Conservation (phyloP, 2,888 invertebrate genomes). For the Chromoteleia sp. region DNA sequence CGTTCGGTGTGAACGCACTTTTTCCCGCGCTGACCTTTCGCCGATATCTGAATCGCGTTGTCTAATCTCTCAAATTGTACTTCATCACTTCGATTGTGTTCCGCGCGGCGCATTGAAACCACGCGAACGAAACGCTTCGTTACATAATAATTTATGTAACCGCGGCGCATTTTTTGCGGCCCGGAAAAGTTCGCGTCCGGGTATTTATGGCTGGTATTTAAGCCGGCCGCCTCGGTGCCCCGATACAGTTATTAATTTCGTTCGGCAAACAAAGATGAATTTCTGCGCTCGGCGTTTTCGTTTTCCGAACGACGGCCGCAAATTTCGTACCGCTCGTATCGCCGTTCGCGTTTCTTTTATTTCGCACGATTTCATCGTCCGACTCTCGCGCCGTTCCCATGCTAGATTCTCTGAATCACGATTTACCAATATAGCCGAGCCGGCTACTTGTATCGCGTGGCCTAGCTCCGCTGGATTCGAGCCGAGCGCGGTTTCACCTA, state of each 20-base stretch:
- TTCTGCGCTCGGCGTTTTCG: constrained; percentile 9
- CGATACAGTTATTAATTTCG: constrained; percentile 51
- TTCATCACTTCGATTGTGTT: constrained; percentile 55
- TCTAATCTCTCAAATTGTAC: constrained; percentile 58
- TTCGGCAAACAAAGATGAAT: constrained; percentile 32
- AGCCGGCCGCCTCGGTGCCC: neutral
- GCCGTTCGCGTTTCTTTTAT: constrained; percentile 36
- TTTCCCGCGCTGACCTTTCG: constrained; percentile 35
- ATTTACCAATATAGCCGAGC: constrained; percentile 43
- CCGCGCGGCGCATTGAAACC: constrained; percentile 7
- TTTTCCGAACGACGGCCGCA: neutral
- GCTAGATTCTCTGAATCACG: constrained; percentile 58
- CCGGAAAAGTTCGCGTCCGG: constrained; percentile 41
- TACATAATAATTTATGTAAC: constrained; percentile 63
- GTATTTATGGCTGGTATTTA: constrained; percentile 53
- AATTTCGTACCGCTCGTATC: constrained; percentile 26
- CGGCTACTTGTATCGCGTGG: constrained; percentile 41
- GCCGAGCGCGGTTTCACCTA: constrained; percentile 51
- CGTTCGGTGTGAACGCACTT: constrained; percentile 27
- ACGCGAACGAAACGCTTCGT: constrained; percentile 27
- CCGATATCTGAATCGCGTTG: constrained; percentile 31
- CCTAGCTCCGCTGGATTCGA: constrained; percentile 38
- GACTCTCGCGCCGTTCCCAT: constrained; percentile 40
- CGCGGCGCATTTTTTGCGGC: constrained; percentile 24
- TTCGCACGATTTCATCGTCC: constrained; percentile 22